Conservation (phyloP, 2,888 invertebrate species). For the Lysandra bellargus region DNA sequence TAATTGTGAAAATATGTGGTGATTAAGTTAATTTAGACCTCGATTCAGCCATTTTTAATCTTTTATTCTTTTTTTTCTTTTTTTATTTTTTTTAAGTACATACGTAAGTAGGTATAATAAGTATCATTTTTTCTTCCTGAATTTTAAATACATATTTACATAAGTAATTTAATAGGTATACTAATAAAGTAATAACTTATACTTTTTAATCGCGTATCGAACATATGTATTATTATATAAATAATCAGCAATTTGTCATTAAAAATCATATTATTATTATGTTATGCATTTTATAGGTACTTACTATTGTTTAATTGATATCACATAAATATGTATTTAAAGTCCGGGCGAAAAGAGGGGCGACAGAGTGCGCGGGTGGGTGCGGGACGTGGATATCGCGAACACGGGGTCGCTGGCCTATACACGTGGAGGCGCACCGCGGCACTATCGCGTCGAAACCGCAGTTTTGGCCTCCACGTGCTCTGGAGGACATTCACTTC, state of each 20-base stretch:
- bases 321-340: slow-evolving; percentile 17
- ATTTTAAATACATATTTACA: not conserved
- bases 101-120: too few species aligned
- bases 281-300: not conserved
- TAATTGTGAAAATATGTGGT: too few species aligned
- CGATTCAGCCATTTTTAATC: not conserved
- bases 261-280: not conserved
- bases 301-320: not conserved
- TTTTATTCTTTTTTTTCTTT: not conserved
- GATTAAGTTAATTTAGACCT: too few species aligned
- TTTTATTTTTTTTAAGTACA: not conserved
- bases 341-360: slow-evolving; percentile 30
- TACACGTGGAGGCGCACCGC: slow-evolving; percentile 81
- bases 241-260: not conserved
- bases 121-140: not conserved
- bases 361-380: slow-evolving; percentile 43
- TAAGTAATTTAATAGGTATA: too few species aligned
- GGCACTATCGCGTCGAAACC: slow-evolving; percentile 58
- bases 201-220: not conserved
- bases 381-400: slow-evolving; percentile 47
- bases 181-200: too few species aligned
- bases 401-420: slow-evolving; percentile 34
- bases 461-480: slow-evolving; percentile 30
- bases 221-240: not conserved
- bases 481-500: slow-evolving; percentile 71